phyloP scores from a whole-genome alignment of 2,888 invertebrate species.

The Fabriciana adippe region DNA sequence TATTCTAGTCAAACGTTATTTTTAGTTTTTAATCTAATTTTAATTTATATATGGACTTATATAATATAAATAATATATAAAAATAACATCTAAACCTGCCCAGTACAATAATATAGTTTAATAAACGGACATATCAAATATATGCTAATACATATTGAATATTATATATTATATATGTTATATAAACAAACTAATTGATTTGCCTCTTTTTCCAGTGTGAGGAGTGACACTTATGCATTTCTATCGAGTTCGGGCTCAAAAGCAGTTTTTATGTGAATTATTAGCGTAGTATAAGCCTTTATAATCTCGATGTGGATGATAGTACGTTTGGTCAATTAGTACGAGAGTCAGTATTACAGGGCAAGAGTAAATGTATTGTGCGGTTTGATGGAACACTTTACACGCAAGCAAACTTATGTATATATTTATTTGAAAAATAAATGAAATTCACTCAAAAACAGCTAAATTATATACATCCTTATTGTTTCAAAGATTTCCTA shows the following conservation, averaged over 20 bases:
- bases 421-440: neutral
- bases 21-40: conserved; percentile 7
- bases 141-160: conserved; percentile 2
- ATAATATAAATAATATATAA: neutral
- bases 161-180: conserved; percentile 34
- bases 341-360: conserved; percentile 79
- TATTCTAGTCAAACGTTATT: conserved; percentile 13
- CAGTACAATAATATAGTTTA: neutral
- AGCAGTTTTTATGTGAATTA: conserved; percentile 76
- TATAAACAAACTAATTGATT: conserved; percentile 42
- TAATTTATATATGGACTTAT: neutral
- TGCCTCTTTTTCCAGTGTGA: conserved; percentile 61
- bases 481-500: conserved; percentile 1
- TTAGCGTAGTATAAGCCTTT: conserved; percentile 58
- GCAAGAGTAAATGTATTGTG: conserved; percentile 47
- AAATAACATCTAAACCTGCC: conserved; percentile 1
- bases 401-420: neutral
- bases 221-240: conserved; percentile 60
- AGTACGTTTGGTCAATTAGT: conserved; percentile 61
- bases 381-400: conserved; percentile 24
- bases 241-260: conserved; percentile 71
- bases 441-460: neutral
- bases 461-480: neutral
- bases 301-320: conserved; percentile 57
- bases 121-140: conserved; percentile 2